phyloP scores from a whole-genome alignment of 2,888 invertebrate species.

The Aleiodes testaceus region DNA sequence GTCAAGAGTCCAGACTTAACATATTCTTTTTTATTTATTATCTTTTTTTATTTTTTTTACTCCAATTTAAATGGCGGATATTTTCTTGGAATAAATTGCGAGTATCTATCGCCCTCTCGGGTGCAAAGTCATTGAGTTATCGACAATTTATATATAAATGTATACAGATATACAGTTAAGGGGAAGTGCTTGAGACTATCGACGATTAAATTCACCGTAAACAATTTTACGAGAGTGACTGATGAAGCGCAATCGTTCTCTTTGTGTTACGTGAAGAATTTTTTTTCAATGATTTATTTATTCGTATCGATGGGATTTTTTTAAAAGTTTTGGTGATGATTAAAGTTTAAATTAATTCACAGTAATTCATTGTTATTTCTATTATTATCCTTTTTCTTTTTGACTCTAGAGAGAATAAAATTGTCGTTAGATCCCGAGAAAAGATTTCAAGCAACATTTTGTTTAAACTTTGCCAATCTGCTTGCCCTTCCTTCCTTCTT shows the following conservation, averaged over 20 bases:
- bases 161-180: no score
- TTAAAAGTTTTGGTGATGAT: no score
- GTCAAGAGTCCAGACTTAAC: constrained; percentile 17
- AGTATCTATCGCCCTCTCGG: constrained; percentile 13
- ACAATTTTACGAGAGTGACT: constrained; percentile 27
- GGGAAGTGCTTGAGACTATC: constrained; percentile 20
- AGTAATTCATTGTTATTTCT: neutral
- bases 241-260: constrained; percentile 36
- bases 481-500: neutral
- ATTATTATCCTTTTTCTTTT: neutral
- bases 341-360: no score
- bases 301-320: no score
- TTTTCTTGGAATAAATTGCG: constrained; percentile 14
- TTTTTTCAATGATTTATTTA: constrained; percentile 8
- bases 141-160: constrained; percentile 15
- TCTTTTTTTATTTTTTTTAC: neutral
- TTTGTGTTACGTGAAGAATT: constrained; percentile 10
- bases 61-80: constrained; percentile 2
- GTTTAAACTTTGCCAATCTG: constrained; percentile 46
- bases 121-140: constrained; percentile 42
- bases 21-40: neutral
- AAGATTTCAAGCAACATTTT: constrained; percentile 38
- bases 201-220: constrained; percentile 31
- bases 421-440: constrained; percentile 2
- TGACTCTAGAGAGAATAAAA: neutral